Evolutionary conservation across 2,113 vertebrate genomes (phyloP), one percentile per base, ranked within the genome.

Genomic region (Podarcis muralis): DNA sequence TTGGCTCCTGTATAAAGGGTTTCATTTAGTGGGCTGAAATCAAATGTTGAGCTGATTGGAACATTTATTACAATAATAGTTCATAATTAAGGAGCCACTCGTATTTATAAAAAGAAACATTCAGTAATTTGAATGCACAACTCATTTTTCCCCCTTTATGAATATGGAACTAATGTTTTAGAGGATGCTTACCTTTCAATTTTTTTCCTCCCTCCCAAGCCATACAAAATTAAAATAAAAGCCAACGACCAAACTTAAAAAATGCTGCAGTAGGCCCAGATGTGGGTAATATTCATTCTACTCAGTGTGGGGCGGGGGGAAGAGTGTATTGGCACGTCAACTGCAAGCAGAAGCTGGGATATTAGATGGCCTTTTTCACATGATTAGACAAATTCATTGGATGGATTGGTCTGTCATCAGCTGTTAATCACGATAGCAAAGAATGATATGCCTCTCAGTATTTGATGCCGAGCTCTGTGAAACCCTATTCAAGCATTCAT

Each of bases 21-120:
- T 90, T 68, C 12, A 84, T n/a, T 69, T 71, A 53, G 74, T 30
- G 25, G 25, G 30, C 2, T 87, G 59, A 91, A 87, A 74, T 75
- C 35, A 90, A 92, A 87, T 37, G 79, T 57, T 84, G 71, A 88
- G 27, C 79, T 81, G 85, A 94, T 87, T 87, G 86, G 66, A 72
- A 32, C 69, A 87, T 87, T 81, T 81, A 87, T 81, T 74, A 40
- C 35, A 72, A 91, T 43, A 27, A 30, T 22, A 2, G 23, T 3
- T 84, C 90, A 53, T 43, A 91, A 66, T 71, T 77, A 83, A 57
- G 20, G 75, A 32, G 22, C 57, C 53, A 57, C 12, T 66, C 62
- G 43, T 9, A 81, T 48, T 83, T 84, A 40, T 85, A 87, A 90
- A 92, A 57, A 12, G 89, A 87, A 57, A 30, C 12, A 53, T 11